Evolutionary conservation across 92 coral and sea anemone species (phyloP), one percentile per base, ranked within the genome.

Genomic region (Plumapathes pennacea): DNA sequence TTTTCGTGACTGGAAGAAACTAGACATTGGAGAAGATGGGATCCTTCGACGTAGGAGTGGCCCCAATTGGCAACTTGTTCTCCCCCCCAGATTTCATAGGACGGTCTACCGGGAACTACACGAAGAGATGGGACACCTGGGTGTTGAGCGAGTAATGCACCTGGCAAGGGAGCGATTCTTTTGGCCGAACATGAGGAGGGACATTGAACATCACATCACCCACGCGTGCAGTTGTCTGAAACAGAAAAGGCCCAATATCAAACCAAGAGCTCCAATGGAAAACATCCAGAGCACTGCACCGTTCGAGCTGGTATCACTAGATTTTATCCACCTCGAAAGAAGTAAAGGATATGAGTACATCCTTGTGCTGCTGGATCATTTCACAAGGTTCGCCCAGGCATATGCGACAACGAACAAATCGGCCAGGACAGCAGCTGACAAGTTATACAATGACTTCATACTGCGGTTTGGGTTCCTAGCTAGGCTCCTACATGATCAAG

Each of bases 41-140:
- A 57, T 80, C 27, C 53, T 80, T 34, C 27, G 72, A n/a, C 71
- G 65, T 17, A 58, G 62, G 62, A 60, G 85, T 46, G 76, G 89
- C 45, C 22, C 57, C 23, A 26, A 77, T 19, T 27, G 52, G 18
- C 72, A 77, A 48, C 33, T 71, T 31, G 75, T 69, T 29, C 74
- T 76, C 15, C 89, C 79, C 17, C 38, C 18, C 32, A 33, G 32
- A 49, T 76, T 65, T 30, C 69, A 67, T 23, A 49, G 39, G 18
- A 57, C 39, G 40, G 80, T 67, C 24, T 52, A 48, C 62, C n/a
- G n/a, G 22, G 76, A 67, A 29, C 58, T 76, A 10, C 83, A 76
- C 28, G 39, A 18, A 40, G 62, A 76, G 36, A 42, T 59, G 64
- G 77, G 77, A 19, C 64, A 76, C 64, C 67, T 67, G 1, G 77